Percentiles rank a stretch among this genome's conserved stretches.
Conservation (phyloP, 2,797 vertebrate species). For the Mionectes olivaceus region DNA sequence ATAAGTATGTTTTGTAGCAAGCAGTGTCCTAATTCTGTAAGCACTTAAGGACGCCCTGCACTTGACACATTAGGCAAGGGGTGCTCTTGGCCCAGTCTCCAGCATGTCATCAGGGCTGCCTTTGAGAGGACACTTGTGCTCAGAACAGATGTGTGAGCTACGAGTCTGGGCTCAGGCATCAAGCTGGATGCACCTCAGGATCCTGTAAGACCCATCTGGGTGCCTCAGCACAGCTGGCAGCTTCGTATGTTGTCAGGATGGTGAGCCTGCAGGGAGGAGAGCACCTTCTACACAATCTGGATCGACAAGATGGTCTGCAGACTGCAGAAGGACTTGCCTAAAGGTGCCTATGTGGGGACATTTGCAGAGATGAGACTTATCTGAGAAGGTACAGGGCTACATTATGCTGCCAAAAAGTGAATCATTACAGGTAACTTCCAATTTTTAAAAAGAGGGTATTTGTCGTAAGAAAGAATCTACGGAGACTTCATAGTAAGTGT, state of each 20-base stretch:
- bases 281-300: neutral
- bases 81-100: neutral
- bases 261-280: accelerated
- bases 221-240: neutral
- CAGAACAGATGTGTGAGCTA: neutral
- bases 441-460: neutral
- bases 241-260: neutral
- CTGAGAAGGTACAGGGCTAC: neutral
- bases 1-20: neutral
- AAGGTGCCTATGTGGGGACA: accelerated
- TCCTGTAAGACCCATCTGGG: neutral
- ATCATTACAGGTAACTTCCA: neutral
- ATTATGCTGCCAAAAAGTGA: neutral
- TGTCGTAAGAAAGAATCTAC: neutral
- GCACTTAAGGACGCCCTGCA: accelerated
- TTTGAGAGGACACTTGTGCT: neutral
- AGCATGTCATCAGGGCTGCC: neutral
- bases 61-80: accelerated
- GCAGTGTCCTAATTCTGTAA: neutral
- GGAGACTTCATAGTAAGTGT: neutral
- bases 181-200: neutral
- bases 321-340: neutral
- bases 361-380: neutral
- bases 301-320: neutral
- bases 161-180: accelerated